Base-by-base conservation (phyloP, 2,113 vertebrate species). In the Hystrix cristata region DNA sequence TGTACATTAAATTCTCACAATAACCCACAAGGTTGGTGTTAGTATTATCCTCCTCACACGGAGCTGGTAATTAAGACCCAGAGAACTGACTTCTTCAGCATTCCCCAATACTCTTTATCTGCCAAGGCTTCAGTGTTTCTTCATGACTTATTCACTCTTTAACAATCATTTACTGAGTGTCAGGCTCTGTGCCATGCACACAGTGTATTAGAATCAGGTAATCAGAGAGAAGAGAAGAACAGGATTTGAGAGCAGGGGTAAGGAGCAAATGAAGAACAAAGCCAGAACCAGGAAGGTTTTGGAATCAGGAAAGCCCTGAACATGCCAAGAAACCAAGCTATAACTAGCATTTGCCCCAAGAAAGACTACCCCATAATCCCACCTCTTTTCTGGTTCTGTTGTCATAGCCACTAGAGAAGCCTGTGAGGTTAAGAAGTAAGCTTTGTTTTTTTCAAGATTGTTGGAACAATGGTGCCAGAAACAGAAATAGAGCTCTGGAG, bases 341-440 rank as follows among this genome's bases (percentile, higher is more conserved):
- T n/a, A 64, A 23, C 91, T 57, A 16, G 18, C 21, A 34, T 19
- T 31, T 25, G 21, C 87, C 51, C 31, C 69, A 48, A n/a, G 67
- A 31, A 74, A 88, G 62, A 53, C 2, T 38, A 31, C 27, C n/a
- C 38, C 38, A 23, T 46, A 29, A 25, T 60, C 85, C 27, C 14
- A 38, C 64, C 48, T 46, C 19, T 11, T 79, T 53, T 14, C 72
- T 23, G 13, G 4, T 38, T 9, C 53, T 1, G 14, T 94, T 91
- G 53, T n/a, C 83, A 94, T 29, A 65, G 87, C 82, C 81, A 91
- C 83, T 55, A 19, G 27, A 88, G 76, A 76, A 55, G 62, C 87
- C 48, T 57, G 19, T 55, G n/a, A 57, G 18, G 53, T 29, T 13
- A 25, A 15, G 2, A 57, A 55, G 57, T 86, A 57, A 89, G 62